phyloP scores from a whole-genome alignment of 2,888 invertebrate species.

The Crocallis elinguaria region DNA sequence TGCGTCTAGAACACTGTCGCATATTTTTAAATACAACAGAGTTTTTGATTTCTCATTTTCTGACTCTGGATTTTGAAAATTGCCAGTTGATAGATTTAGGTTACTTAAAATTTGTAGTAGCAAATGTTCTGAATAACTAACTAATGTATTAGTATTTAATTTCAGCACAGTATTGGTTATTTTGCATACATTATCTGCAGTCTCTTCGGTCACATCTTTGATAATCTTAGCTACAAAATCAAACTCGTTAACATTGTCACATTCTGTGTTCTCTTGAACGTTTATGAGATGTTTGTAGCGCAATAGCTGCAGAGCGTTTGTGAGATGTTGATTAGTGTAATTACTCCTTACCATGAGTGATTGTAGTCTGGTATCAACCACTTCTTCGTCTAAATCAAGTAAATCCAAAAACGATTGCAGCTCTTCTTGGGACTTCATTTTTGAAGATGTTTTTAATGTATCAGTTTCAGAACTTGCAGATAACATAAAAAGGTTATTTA shows the following conservation, averaged over 20 bases:
- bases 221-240: constrained; percentile 64
- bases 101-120: constrained; percentile 69
- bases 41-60: constrained; percentile 29
- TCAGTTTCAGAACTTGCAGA: no score
- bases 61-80: constrained; percentile 18
- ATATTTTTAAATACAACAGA: constrained; percentile 57
- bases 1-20: constrained; percentile 64
- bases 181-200: constrained; percentile 59
- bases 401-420: constrained; percentile 68
- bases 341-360: constrained; percentile 58
- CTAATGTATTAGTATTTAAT: constrained; percentile 56
- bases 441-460: not conserved
- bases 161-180: constrained; percentile 59
- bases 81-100: constrained; percentile 43
- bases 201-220: constrained; percentile 48
- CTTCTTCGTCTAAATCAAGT: constrained; percentile 73
- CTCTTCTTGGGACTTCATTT: constrained; percentile 48
- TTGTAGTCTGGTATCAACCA: constrained; percentile 66
- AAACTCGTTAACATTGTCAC: constrained; percentile 66
- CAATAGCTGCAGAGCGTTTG: constrained; percentile 60
- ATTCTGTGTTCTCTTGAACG: constrained; percentile 65
- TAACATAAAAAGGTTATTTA: not conserved
- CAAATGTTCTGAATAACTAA: constrained; percentile 72
- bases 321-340: constrained; percentile 59
- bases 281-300: constrained; percentile 75